phyloP scores from a whole-genome alignment of 2,113 vertebrate genomes.

The Platanista minor region DNA sequence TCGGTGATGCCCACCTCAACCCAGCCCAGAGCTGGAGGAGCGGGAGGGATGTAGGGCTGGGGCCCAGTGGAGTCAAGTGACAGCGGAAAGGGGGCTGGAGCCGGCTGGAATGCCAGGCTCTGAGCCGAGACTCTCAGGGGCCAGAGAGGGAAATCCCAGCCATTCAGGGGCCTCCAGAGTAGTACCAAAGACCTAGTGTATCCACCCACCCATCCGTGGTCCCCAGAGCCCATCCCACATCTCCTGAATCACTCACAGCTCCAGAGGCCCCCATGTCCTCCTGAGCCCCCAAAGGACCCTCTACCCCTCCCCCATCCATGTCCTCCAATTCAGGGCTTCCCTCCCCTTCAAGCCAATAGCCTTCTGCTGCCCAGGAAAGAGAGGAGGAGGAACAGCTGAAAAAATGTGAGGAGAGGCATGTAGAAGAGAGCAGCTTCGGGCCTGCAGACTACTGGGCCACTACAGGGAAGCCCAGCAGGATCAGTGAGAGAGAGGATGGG shows the following conservation, averaged over 20 bases:
- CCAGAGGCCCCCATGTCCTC: background rate
- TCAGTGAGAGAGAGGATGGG: background rate
- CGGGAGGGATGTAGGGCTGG: slow-evolving; percentile 28
- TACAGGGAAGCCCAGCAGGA: background rate
- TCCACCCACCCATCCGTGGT: background rate
- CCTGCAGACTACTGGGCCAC: background rate
- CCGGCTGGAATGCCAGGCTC: slow-evolving; percentile 60
- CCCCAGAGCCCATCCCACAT: background rate
- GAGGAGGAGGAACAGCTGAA: slow-evolving; percentile 3
- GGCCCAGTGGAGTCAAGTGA: slow-evolving; percentile 68
- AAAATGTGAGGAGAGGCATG: background rate
- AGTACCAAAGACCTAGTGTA: background rate
- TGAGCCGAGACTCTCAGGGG: slow-evolving; percentile 56
- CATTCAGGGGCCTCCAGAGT: background rate
- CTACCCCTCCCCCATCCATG: background rate
- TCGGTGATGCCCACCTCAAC: slow-evolving; percentile 53
- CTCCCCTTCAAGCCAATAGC: background rate
- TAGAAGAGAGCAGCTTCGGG: background rate
- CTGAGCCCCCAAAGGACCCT: background rate
- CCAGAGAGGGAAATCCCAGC: slow-evolving; percentile 58
- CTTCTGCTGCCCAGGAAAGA: background rate
- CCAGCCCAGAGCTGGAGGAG: slow-evolving; percentile 16
- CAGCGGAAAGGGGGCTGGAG: slow-evolving; percentile 58
- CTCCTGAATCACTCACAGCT: background rate
- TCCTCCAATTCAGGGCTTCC: background rate